Evolutionary conservation across 2,113 vertebrate genomes (phyloP).

Genomic region (Podiceps cristatus): DNA sequence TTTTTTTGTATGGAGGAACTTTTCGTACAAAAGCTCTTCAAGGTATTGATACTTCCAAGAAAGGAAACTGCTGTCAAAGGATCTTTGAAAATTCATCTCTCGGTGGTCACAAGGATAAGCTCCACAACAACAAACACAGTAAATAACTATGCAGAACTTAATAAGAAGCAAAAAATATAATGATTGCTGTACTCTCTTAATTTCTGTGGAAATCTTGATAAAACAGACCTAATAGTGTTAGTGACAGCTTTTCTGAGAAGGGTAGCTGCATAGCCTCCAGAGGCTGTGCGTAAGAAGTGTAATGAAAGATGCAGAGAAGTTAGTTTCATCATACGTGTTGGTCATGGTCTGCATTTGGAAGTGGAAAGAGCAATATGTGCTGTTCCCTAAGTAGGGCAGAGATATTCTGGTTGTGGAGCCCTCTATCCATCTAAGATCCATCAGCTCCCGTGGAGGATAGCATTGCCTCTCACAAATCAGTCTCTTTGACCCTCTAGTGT

Average conservation of each 20-base stretch:
- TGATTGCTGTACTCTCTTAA: not conserved
- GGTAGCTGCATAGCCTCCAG: not conserved
- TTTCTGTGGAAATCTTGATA: not conserved
- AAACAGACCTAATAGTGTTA: not conserved
- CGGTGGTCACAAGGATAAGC: not conserved
- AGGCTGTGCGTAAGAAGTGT: not conserved
- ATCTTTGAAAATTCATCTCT: not conserved
- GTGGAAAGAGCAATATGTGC: not conserved
- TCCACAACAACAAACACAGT: not conserved
- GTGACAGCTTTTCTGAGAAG: not conserved
- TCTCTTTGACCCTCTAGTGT: conserved; percentile 65
- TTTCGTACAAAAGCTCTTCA: not conserved
- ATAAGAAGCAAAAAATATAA: not conserved
- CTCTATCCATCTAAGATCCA: conserved; percentile 29
- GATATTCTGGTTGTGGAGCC: conserved; percentile 1
- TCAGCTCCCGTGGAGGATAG: conserved; percentile 52
- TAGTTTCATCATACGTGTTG: not conserved
- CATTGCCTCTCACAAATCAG: conserved; percentile 40
- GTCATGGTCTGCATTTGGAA: not conserved
- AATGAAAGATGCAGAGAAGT: not conserved
- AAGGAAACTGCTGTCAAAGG: not conserved
- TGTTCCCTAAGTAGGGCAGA: conserved; percentile 17
- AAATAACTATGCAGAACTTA: not conserved
- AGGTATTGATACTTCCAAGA: not conserved
- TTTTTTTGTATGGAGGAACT: not conserved